Evolutionary conservation across 92 coral and sea anemone genomes (phyloP).

Genomic region (Micromussa lordhowensis): DNA sequence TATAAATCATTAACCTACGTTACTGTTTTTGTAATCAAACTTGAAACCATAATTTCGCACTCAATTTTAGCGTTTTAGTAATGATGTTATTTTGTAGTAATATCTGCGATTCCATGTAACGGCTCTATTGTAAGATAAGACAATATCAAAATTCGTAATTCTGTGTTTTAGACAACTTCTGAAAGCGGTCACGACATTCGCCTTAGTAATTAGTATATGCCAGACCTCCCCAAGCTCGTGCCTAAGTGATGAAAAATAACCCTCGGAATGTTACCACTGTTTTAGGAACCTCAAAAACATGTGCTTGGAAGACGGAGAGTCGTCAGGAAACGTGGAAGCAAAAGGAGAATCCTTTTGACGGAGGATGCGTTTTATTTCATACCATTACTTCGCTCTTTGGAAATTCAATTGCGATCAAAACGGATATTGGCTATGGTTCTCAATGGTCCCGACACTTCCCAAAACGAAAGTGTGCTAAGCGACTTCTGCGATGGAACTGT

Average conservation of each 20-base stretch:
- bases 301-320: not conserved
- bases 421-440: not conserved
- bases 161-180: no score
- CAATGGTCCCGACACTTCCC: not conserved
- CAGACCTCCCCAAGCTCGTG: no score
- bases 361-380: not conserved
- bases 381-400: not conserved
- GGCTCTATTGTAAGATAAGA: no score
- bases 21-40: no score
- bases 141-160: no score
- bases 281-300: not conserved
- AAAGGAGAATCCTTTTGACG: not conserved
- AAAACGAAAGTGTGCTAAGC: not conserved
- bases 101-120: no score
- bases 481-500: not conserved
- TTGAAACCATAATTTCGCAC: no score
- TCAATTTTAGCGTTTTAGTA: no score
- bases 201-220: no score
- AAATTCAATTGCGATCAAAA: not conserved
- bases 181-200: no score
- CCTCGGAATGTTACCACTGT: not conserved
- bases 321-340: not conserved
- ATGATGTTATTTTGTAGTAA: no score
- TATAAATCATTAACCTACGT: no score
- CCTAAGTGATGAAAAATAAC: not conserved